phyloP scores from a whole-genome alignment of 92 coral and sea anemone species.

The Epizoanthus ramosus region DNA sequence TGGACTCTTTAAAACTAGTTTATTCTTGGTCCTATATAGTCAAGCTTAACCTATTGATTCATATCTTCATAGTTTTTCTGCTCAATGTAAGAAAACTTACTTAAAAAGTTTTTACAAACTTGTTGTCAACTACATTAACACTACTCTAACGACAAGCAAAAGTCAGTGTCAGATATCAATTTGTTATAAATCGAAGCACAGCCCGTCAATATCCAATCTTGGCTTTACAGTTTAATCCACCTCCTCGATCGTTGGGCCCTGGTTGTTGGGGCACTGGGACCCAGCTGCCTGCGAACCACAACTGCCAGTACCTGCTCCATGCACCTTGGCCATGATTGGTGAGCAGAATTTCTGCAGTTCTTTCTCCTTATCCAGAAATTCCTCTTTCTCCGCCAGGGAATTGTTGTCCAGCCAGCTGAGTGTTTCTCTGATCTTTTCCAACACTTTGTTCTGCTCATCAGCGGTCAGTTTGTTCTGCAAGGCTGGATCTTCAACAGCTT shows the following conservation, averaged over 20 bases:
- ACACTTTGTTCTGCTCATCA: constrained; percentile 54
- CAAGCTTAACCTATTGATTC: no score
- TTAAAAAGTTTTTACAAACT: no score
- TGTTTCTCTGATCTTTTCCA: constrained; percentile 68
- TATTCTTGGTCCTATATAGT: no score
- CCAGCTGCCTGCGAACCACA: neutral
- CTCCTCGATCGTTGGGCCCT: constrained; percentile 11
- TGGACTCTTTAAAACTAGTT: no score
- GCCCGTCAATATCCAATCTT: no score
- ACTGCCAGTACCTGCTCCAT: constrained; percentile 55
- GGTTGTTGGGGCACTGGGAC: neutral
- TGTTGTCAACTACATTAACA: no score
- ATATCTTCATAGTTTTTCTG: no score
- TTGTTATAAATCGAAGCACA: no score
- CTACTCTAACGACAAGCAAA: no score
- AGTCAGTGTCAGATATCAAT: no score
- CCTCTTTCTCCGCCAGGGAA: constrained; percentile 76
- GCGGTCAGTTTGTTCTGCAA: constrained; percentile 50
- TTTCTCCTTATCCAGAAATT: constrained; percentile 75
- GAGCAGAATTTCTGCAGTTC: constrained; percentile 79
- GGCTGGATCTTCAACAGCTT: constrained; percentile 61
- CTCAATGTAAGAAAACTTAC: no score
- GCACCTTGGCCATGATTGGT: constrained; percentile 87
- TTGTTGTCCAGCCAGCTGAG: constrained; percentile 79
- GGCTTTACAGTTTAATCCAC: neutral